These are phyloP conservation scores for Sorex maritimensis DNA, from an alignment of 2,797 vertebrate species.

Conservation along the genomic window DNA sequence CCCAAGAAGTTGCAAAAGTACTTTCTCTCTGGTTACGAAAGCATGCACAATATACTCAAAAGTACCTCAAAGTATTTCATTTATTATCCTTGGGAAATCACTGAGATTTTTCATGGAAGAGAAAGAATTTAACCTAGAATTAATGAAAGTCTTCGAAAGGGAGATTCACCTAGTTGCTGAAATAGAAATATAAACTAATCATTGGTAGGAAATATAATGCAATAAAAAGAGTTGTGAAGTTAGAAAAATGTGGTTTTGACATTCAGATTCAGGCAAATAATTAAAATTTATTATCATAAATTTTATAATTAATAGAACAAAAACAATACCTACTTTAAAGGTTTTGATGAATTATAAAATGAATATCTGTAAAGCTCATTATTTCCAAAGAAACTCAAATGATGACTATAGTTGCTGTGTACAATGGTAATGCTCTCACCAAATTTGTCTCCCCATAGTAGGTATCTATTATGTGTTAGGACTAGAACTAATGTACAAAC, in stretches of 20 bases:
- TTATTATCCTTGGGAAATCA: neutral
- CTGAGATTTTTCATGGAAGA: slow-evolving; percentile 8
- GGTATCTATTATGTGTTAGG: neutral
- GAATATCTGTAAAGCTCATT: neutral
- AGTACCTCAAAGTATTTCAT: neutral
- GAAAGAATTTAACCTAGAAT: neutral
- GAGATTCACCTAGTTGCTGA: neutral
- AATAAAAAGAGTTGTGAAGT: slow-evolving; percentile 25
- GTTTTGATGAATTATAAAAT: neutral
- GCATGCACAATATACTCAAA: neutral
- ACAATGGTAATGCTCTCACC: neutral
- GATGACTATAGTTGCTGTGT: neutral
- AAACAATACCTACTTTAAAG: neutral
- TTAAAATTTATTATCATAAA: slow-evolving; percentile 20
- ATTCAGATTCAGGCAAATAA: neutral
- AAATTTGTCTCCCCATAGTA: neutral
- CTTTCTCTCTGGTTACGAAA: neutral
- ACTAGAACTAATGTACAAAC: neutral
- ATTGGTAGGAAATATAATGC: neutral
- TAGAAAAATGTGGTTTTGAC: slow-evolving; percentile 5
- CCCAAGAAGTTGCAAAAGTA: slow-evolving; percentile 53
- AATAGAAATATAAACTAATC: neutral
- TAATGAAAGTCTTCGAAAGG: neutral
- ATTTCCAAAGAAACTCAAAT: neutral
- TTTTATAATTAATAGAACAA: neutral